Percentiles rank a stretch among this genome's conserved stretches.
Evolutionary conservation across 2,888 invertebrate genomes (phyloP).

Genomic region (Spatulosminthurus flaviceps): DNA sequence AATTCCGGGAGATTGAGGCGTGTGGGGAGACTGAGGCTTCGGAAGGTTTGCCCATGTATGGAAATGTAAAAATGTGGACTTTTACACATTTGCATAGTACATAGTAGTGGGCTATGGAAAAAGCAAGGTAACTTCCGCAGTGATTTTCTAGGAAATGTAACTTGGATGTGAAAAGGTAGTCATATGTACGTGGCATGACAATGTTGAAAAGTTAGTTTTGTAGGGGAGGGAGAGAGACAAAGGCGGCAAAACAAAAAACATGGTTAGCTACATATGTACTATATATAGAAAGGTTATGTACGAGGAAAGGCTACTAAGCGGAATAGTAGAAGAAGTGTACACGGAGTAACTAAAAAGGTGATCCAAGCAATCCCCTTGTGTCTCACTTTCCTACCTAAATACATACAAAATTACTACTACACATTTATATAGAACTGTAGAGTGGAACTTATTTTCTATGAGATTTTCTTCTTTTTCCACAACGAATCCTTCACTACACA

Average conservation of each 20-base stretch:
- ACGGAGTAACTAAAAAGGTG: constrained; percentile 28
- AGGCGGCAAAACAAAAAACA: constrained; percentile 3
- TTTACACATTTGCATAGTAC: no score
- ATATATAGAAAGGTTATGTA: background rate
- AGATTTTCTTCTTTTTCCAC: constrained; percentile 6
- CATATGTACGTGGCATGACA: background rate
- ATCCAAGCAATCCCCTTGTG: background rate
- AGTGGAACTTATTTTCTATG: constrained; percentile 27
- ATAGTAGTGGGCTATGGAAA: no score
- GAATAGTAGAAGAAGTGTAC: background rate
- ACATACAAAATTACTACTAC: constrained; percentile 36
- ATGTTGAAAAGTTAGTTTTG: constrained; percentile 8
- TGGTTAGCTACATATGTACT: background rate
- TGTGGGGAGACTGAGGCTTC: no score
- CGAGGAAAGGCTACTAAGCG: background rate
- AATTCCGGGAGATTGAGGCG: no score
- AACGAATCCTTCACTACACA: background rate
- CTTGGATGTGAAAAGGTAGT: background rate
- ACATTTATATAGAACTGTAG: constrained; percentile 23
- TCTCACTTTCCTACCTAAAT: background rate
- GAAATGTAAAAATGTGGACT: no score
- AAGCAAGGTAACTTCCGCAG: background rate
- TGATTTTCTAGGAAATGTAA: constrained; percentile 9
- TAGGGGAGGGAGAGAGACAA: background rate
- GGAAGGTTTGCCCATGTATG: no score